Base-by-base conservation (phyloP, 2,888 invertebrate genomes). In the Acrobasis consociella region DNA sequence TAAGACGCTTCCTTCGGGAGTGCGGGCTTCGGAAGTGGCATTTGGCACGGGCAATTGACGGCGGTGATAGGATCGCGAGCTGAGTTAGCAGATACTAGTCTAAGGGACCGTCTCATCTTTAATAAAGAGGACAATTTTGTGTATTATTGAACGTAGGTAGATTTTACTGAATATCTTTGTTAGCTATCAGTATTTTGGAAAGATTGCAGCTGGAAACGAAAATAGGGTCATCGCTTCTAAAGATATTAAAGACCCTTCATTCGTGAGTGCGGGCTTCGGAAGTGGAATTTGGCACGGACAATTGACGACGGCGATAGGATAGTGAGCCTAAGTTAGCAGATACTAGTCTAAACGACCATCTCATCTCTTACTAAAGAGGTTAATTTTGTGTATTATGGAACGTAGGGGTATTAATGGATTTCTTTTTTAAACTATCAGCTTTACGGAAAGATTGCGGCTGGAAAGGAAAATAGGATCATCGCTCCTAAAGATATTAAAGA, bases 41-140 rank as follows among this genome's bases (percentile, higher is more conserved):
- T 91, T 91, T 92, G 93, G 93, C 93, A 93, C 93, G 92, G 89
- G 93, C 93, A 91, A 93, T 93, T 93, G 93, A 92, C 91, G 91
- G 82, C 83, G 78, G 86, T 93, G 93, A 93, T 93, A 93, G 91
- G 85, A 93, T 93, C 93, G 87, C 79, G 79, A 85, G 91, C 91
- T 92, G 91, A 91, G 82, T 82, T 85, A 81, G 91, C 91, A 89
- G 81, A 83, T 82, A 76, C 61, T 81, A 85, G 80, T 65, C 72
- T 52, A 71, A 77, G 84, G 83, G 86, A 58, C 66, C 53, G 63
- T 15, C 22, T 22, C 22, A 22, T 22, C 22, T 22, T 22, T 22
- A 22, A 22, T 22, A 1, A 22, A 22, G 22, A 22, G 22, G 22
- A 2, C 22, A 22, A 22, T 22, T 22, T 22, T 22, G 22, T 22